A percentile compares a stretch with the other conserved stretches of the same genome.
Evolutionary conservation across 92 coral and sea anemone species (phyloP).

Genomic region (Palythoa caribaeorum): DNA sequence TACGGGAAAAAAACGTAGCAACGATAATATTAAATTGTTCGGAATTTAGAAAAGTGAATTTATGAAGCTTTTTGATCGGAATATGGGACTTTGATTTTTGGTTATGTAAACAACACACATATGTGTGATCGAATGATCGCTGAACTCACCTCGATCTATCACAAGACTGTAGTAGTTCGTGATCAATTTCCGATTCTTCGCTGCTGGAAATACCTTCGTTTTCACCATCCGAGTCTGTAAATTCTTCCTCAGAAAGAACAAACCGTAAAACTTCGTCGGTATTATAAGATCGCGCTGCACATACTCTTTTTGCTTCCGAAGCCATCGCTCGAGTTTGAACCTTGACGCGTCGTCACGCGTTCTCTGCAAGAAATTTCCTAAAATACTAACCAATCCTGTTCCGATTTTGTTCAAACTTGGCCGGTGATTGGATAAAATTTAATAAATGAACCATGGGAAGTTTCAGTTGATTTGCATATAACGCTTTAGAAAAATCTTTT

Average conservation of each 20-base stretch:
- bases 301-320: conserved; percentile 14
- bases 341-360: conserved; percentile 5
- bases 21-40: conserved; percentile 17
- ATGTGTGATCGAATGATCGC: conserved; percentile 13
- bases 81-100: conserved; percentile 7
- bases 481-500: neutral
- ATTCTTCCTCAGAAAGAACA: conserved; percentile 17
- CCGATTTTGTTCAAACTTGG: conserved; percentile 13
- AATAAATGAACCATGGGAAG: conserved; percentile 3
- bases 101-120: neutral
- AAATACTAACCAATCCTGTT: conserved; percentile 7
- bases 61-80: neutral
- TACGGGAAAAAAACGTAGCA: conserved; percentile 11
- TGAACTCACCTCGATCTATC: conserved; percentile 16
- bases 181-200: neutral
- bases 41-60: neutral
- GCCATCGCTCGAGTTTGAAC: conserved; percentile 16
- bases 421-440: conserved; percentile 5
- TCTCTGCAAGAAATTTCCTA: conserved; percentile 11
- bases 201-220: conserved; percentile 11
- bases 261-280: conserved; percentile 8
- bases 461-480: conserved; percentile 13
- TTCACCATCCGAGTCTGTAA: conserved; percentile 6
- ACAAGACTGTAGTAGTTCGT: neutral
- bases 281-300: neutral